phyloP scores from a whole-genome alignment of 2,888 invertebrate species.

The Alloplasta piceator region DNA sequence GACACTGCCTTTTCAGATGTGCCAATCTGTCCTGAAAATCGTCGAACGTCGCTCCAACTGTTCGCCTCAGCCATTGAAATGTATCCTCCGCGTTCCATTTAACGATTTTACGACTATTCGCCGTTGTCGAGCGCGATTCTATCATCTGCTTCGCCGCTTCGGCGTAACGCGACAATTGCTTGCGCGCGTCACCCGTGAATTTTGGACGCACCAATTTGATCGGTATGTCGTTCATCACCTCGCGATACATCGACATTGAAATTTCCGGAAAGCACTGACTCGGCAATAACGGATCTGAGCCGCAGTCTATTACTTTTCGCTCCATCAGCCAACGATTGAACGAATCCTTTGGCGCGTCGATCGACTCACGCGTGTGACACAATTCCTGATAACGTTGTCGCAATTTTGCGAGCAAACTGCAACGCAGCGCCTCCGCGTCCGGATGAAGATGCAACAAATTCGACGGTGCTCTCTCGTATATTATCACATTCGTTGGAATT shows the following conservation, averaged over 20 bases:
- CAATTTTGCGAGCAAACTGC: constrained; percentile 92
- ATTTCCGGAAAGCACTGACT: constrained; percentile 96
- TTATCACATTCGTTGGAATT: constrained; percentile 95
- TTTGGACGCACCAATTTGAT: constrained; percentile 97
- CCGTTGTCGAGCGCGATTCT: constrained; percentile 95
- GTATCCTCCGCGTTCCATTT: constrained; percentile 99
- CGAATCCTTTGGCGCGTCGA: constrained; percentile 98
- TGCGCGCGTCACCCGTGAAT: constrained; percentile 97
- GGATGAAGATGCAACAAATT: constrained; percentile 96
- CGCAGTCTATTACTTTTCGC: constrained; percentile 92
- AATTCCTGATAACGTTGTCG: constrained; percentile 96
- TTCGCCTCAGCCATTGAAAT: constrained; percentile 96
- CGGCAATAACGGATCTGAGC: constrained; percentile 95
- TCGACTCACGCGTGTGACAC: constrained; percentile 95
- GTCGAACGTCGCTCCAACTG: constrained; percentile 96
- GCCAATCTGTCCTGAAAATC: constrained; percentile 92
- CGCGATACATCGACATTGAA: constrained; percentile 97
- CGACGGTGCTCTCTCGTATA: constrained; percentile 93
- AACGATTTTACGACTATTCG: constrained; percentile 97
- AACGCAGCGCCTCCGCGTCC: constrained; percentile 94
- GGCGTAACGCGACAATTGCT: constrained; percentile 96
- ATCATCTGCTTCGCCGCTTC: constrained; percentile 99
- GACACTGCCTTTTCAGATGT: constrained; percentile 97
- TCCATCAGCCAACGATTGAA: constrained; percentile 99
- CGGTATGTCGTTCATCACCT: constrained; percentile 99